Evolutionary conservation across 2,888 invertebrate species (phyloP).

Genomic region (Lasioglossum vierecki): DNA sequence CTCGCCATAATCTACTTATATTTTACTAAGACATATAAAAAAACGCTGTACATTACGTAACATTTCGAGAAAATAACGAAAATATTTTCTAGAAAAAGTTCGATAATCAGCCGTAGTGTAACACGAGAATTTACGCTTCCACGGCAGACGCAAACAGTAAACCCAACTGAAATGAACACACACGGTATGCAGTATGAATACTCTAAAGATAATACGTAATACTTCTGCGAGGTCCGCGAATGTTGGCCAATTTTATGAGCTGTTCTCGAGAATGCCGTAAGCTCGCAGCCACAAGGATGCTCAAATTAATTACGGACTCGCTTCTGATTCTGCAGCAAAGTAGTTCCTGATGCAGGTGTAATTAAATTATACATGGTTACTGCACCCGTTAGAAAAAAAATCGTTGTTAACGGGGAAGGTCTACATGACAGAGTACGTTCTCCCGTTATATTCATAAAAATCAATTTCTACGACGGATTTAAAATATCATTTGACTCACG

Average conservation of each 20-base stretch:
- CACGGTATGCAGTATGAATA: constrained; percentile 6
- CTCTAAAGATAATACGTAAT: constrained; percentile 24
- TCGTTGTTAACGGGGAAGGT: constrained; percentile 26
- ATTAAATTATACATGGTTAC: constrained; percentile 64
- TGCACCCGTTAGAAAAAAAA: constrained; percentile 42
- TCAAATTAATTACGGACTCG: constrained; percentile 67
- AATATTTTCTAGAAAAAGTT: neutral
- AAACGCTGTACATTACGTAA: neutral
- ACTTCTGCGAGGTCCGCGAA: constrained; percentile 25
- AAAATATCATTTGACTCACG: neutral
- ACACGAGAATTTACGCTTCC: neutral
- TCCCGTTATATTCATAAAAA: neutral
- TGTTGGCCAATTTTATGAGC: constrained; percentile 35
- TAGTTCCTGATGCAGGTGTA: constrained; percentile 52
- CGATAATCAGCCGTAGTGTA: neutral
- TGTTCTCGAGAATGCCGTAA: constrained; percentile 39
- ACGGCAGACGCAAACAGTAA: constrained; percentile 9
- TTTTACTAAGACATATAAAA: neutral
- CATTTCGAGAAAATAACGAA: neutral
- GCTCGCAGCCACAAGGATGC: constrained; percentile 57
- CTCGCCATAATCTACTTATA: neutral
- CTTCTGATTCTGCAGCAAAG: constrained; percentile 62
- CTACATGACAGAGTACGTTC: neutral
- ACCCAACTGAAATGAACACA: constrained; percentile 17
- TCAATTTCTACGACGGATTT: neutral